Evolutionary conservation across 2,797 vertebrate species (phyloP).

Genomic region (Cetoscarus ocellatus): DNA sequence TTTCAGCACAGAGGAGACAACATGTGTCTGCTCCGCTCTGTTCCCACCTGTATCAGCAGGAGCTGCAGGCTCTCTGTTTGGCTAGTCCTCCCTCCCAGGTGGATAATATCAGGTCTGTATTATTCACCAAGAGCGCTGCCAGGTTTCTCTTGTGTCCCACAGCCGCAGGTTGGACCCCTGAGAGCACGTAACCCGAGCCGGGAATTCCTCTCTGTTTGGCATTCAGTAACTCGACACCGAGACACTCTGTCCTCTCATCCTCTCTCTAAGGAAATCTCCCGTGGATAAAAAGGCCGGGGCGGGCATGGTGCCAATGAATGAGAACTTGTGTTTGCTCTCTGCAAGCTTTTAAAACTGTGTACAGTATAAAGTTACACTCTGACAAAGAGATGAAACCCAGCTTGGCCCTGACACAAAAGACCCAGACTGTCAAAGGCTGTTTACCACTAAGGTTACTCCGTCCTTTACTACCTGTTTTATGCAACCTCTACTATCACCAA

Average conservation of each 20-base stretch:
- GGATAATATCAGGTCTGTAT: conserved; percentile 63
- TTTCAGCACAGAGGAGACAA: conserved; percentile 68
- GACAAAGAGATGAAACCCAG: conserved; percentile 67
- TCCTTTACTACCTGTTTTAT: conserved; percentile 41
- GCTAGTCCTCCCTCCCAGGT: conserved; percentile 60
- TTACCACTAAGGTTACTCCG: conserved; percentile 30
- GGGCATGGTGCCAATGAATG: conserved; percentile 70
- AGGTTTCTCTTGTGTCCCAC: conserved; percentile 58
- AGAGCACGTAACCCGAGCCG: conserved; percentile 76
- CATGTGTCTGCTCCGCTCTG: conserved; percentile 53
- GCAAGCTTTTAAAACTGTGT: conserved; percentile 69
- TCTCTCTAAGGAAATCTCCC: conserved; percentile 77
- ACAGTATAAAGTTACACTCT: conserved; percentile 72
- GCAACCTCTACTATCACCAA: conserved; percentile 35
- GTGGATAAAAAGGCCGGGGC: conserved; percentile 72
- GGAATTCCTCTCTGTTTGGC: conserved; percentile 82
- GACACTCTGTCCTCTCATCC: conserved; percentile 80
- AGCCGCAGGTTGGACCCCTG: conserved; percentile 68
- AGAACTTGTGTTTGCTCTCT: conserved; percentile 72
- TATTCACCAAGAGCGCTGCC: conserved; percentile 60
- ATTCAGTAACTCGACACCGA: conserved; percentile 78
- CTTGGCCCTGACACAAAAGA: conserved; percentile 54
- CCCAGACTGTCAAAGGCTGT: conserved; percentile 52
- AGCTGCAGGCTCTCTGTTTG: conserved; percentile 47
- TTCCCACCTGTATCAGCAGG: conserved; percentile 70